Percentiles rank a stretch among this genome's conserved stretches.
Evolutionary conservation across 2,113 vertebrate genomes (phyloP).

Genomic region (Ptychochromis oligacanthus): DNA sequence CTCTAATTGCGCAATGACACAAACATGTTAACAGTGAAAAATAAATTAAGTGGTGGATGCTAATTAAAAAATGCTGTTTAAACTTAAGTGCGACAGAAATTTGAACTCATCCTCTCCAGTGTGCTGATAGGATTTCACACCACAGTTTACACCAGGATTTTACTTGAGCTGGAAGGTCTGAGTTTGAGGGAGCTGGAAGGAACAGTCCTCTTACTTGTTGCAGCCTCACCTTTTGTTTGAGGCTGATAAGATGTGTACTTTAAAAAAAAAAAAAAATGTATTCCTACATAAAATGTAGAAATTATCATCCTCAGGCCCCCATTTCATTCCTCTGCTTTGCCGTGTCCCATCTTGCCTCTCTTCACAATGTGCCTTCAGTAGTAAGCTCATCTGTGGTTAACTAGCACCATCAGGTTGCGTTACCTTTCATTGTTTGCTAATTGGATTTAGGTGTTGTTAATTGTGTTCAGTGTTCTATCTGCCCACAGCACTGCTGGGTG

Average conservation of each 20-base stretch:
- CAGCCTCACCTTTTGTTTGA: slow-evolving; percentile 11
- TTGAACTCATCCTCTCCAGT: background rate
- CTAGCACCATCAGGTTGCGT: slow-evolving; percentile 52
- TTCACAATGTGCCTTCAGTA: background rate
- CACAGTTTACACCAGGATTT: background rate
- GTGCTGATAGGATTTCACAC: background rate
- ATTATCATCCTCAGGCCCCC: background rate
- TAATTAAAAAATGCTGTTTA: background rate
- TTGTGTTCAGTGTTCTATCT: slow-evolving; percentile 54
- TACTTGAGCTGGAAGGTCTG: background rate
- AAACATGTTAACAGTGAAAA: background rate
- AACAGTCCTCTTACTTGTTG: background rate
- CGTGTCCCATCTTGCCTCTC: background rate
- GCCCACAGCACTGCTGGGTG: slow-evolving; percentile 57
- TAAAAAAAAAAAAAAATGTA: too few species aligned
- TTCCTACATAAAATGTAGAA: slow-evolving; percentile 14
- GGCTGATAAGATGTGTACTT: background rate
- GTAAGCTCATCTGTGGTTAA: slow-evolving; percentile 48
- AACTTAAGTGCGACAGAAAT: background rate
- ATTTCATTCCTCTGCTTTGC: background rate
- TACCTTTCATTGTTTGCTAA: slow-evolving; percentile 70
- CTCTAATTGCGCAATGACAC: background rate
- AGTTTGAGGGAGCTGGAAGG: background rate
- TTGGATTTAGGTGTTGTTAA: slow-evolving; percentile 66
- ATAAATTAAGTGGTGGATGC: background rate